These are phyloP conservation scores for Tachina grossa DNA, from an alignment of 2,888 invertebrate genomes.

Conservation along the genomic window DNA sequence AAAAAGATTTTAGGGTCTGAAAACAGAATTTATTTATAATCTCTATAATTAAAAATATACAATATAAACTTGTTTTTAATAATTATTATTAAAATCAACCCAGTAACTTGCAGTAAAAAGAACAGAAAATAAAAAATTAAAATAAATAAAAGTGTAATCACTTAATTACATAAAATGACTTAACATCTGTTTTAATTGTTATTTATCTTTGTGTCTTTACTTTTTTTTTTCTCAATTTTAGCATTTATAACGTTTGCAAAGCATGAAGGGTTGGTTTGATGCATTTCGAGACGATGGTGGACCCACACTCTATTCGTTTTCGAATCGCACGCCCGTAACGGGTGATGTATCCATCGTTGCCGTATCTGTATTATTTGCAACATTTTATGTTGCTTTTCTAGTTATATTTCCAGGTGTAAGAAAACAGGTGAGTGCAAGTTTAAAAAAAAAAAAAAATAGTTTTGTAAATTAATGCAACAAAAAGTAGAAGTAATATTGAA, in stretches of 20 bases:
- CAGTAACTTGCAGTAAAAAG: neutral
- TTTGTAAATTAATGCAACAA: neutral
- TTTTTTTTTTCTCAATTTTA: slow-evolving; percentile 69
- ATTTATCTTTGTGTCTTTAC: neutral
- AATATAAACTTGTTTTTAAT: slow-evolving; percentile 42
- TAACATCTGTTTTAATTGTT: slow-evolving; percentile 39
- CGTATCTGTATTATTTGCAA: slow-evolving; percentile 93
- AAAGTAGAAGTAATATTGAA: neutral
- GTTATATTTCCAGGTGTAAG: slow-evolving; percentile 97
- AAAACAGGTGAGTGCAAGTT: slow-evolving; percentile 88
- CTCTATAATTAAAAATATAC: slow-evolving; percentile 68
- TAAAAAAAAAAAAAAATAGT: neutral
- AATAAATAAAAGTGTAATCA: slow-evolving; percentile 7
- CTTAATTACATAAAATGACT: slow-evolving; percentile 44
- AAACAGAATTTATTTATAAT: slow-evolving; percentile 56
- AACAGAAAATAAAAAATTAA: neutral
- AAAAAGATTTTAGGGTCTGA: slow-evolving; percentile 59
- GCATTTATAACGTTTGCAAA: slow-evolving; percentile 79
- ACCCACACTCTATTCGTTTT: slow-evolving; percentile 97
- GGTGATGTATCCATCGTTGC: slow-evolving; percentile 95
- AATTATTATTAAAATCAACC: slow-evolving; percentile 27
- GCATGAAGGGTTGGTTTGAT: slow-evolving; percentile 98
- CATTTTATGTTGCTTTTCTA: slow-evolving; percentile 96
- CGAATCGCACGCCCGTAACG: slow-evolving; percentile 97
- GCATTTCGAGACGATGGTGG: slow-evolving; percentile 98